Base-by-base conservation (phyloP, 2,113 vertebrate genomes). In the Leucopsar rothschildi region DNA sequence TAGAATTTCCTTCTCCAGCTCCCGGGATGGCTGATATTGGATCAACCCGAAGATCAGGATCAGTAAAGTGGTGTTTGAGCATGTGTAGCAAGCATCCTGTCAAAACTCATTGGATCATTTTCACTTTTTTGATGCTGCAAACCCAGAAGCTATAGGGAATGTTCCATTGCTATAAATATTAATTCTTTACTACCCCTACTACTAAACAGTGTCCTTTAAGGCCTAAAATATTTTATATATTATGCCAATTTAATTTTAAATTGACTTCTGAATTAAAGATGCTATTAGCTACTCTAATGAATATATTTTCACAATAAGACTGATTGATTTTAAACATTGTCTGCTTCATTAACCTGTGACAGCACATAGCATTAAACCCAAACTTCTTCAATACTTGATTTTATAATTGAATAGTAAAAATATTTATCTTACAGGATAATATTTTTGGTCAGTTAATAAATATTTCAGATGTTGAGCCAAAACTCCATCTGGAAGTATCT, bases 391-490 rank as follows among this genome's bases (percentile, higher is more conserved):
- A 44, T 68, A 53, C 40, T 73, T 84, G 8, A 69, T 75, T 88
- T 90, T 90, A 71, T 42, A 86, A 52, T 3, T 55, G 40, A 64
- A 96, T 93, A 86, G 64, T 70, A 71, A 52, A 88, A 79, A 42
- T 56, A 1, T 86, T 82, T 80, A 27, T 90, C 24, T 90, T 78
- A 6, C 6, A 66, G 49, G 16, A 78, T 7, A 70, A 61, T 77
- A 60, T 40, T 90, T 28, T 83, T 75, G 35, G 18, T 92, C 56
- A 86, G 7, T 88, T 88, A 90, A 83, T 50, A 95, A 92, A 86
- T 92, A 95, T 92, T 88, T 96, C 82, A 56, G 17, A 81, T 71
- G 60, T 60, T 86, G 47, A 90, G 82, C 75, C 68, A 90, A 86
- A 95, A 86, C 24, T 90, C 87, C 64, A 68, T 90, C 87, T 91